phyloP scores from a whole-genome alignment of 2,113 vertebrate genomes.

The Erythrocebus patas region DNA sequence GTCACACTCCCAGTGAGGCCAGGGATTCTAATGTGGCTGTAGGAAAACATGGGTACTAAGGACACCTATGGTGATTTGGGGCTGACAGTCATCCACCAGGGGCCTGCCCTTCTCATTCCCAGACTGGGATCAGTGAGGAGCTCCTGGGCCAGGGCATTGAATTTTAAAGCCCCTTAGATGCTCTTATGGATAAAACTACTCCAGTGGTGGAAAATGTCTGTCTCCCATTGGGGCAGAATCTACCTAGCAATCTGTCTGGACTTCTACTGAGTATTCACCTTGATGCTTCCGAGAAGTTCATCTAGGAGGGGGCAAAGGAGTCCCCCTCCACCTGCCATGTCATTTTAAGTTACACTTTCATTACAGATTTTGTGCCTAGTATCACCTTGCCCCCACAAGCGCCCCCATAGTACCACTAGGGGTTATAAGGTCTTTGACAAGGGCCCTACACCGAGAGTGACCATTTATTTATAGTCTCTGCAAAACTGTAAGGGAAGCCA shows the following conservation, averaged over 20 bases:
- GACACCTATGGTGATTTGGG: rapidly evolving
- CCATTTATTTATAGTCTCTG: too few species aligned
- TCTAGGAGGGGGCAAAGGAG: neutral
- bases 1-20: neutral
- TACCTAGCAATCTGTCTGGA: neutral
- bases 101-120: neutral
- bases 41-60: neutral
- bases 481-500: neutral
- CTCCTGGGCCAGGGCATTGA: neutral
- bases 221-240: neutral
- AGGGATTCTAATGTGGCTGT: neutral
- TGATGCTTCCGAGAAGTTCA: neutral
- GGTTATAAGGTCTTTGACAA: neutral
- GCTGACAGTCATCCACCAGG: neutral
- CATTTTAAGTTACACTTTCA: neutral
- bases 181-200: neutral
- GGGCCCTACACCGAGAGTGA: neutral
- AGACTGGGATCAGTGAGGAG: neutral
- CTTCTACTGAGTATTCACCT: neutral
- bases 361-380: neutral
- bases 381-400: neutral
- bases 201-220: neutral
- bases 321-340: too few species aligned
- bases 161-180: too few species aligned
- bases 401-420: neutral